Evolutionary conservation across 2,888 invertebrate species (phyloP), one percentile per base, ranked within the genome.

Genomic region (Drosophila siamana): DNA sequence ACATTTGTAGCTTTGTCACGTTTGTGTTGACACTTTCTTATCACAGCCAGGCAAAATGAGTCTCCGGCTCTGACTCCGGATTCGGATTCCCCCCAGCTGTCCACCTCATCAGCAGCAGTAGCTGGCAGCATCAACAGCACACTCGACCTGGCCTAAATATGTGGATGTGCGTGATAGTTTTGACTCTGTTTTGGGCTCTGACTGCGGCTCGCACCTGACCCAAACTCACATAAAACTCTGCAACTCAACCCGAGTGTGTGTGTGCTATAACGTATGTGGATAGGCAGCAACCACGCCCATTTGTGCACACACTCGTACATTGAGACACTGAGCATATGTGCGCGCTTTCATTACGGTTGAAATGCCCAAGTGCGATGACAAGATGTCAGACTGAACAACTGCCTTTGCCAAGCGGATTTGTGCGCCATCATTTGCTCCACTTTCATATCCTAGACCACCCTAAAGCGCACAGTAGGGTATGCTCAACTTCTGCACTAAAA

Each of bases 21-120:
- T 86, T 84, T 86, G 73, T 86, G 89, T 86, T 86, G 86, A 86
- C 86, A 86, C 86, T 86, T 89, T 89, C 86, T 86, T 86, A 86
- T 86, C 86, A 87, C 88, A 74, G 78, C 52, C 74, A 47, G 62
- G 62, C 70, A 52, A 82, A 75, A 78, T 72, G 68, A 69, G 86
- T 77, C 48, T 28, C 50, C 52, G 40, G 30, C 56, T 59, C 74
- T 33, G 36, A 60, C 54, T 40, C 64, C 24, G 41, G 43, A 56
- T 19, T 46, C 24, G 41, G 43, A 56, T 19, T 46, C 36, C 66
- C 19, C 4, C 30, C 51, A 60, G 26, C 54, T 54, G 33, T 51
- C 48, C 48, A 28, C 33, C 51, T 41, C 43, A 40, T 36, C 11
- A 9, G 4, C 26, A 38, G 38, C 38, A 15, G 1, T 13, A 36